These are phyloP conservation scores for Anolis sagrei DNA, from an alignment of 2,113 vertebrate species.

Conservation along the genomic window DNA sequence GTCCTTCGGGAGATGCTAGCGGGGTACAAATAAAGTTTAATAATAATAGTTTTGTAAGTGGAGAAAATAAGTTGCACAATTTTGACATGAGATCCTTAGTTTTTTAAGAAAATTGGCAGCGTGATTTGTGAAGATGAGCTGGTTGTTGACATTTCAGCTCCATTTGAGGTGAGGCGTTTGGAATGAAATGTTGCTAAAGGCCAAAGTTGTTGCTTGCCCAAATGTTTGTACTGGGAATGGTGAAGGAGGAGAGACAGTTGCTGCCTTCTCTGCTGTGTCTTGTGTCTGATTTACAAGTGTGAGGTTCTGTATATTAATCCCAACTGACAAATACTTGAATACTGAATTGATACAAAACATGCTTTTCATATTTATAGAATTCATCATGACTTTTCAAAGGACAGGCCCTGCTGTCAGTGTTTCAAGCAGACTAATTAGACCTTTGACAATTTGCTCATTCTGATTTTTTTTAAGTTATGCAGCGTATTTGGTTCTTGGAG, in stretches of 20 bases:
- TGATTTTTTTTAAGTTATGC: too few relatives aligned
- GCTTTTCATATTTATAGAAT: slow-evolving; percentile 32
- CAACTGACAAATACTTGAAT: slow-evolving; percentile 15
- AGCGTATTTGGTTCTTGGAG: too few relatives aligned
- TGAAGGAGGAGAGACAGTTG: slow-evolving; percentile 3
- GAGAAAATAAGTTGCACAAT: background rate
- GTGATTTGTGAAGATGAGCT: background rate
- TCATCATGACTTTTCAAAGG: slow-evolving; percentile 32
- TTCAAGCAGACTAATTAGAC: slow-evolving; percentile 27
- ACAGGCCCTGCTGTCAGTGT: slow-evolving; percentile 37
- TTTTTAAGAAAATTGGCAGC: slow-evolving; percentile 16
- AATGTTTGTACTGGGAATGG: background rate
- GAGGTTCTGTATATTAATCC: background rate
- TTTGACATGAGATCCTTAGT: background rate
- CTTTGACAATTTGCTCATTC: slow-evolving; percentile 10
- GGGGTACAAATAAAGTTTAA: too few relatives aligned
- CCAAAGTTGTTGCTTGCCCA: slow-evolving; percentile 19
- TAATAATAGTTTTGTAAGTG: slow-evolving; percentile 15
- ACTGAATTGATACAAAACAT: background rate
- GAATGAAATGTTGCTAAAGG: background rate
- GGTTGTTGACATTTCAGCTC: background rate
- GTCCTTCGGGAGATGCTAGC: too few relatives aligned
- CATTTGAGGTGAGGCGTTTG: background rate
- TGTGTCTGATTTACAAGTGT: background rate
- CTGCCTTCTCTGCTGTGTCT: background rate